Conservation (phyloP, 1,140 invertebrate species). For the Aporrectodea caliginosa region DNA sequence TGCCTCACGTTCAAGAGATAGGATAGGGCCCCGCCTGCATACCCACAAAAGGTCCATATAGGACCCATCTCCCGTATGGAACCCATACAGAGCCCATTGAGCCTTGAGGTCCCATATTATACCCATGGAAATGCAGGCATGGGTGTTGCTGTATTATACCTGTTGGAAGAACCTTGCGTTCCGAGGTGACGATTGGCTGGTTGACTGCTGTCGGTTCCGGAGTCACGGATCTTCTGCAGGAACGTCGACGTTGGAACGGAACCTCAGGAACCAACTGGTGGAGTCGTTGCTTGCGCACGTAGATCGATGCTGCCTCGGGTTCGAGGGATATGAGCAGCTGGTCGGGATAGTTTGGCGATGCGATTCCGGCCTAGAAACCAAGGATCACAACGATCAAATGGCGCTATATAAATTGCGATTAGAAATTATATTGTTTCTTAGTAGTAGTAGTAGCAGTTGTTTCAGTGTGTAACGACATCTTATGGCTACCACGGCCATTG, state of each 20-base stretch:
- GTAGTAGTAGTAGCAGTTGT: no score
- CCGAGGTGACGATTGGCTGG: constrained; percentile 47
- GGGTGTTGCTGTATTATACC: no score
- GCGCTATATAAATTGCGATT: background rate
- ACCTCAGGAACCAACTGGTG: constrained; percentile 59
- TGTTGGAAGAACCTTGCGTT: constrained; percentile 45
- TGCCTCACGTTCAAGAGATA: no score
- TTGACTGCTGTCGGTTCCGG: constrained; percentile 28
- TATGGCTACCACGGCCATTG: no score
- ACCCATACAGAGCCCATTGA: no score
- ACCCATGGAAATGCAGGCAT: constrained; percentile 47
- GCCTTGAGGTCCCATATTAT: no score
- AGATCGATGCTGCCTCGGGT: constrained; percentile 64
- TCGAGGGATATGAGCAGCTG: constrained; percentile 63
- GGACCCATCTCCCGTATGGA: no score
- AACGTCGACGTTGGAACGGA: constrained; percentile 1
- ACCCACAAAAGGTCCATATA: no score
- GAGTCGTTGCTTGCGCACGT: constrained; percentile 60
- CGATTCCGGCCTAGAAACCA: constrained; percentile 58
- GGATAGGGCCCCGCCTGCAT: no score
- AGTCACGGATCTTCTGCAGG: background rate
- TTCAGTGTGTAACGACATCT: no score
- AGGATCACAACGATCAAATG: background rate
- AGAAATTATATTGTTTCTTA: no score
- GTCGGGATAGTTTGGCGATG: constrained; percentile 56